phyloP scores from a whole-genome alignment of 2,888 invertebrate species.

The Macrosiphum euphorbiae region DNA sequence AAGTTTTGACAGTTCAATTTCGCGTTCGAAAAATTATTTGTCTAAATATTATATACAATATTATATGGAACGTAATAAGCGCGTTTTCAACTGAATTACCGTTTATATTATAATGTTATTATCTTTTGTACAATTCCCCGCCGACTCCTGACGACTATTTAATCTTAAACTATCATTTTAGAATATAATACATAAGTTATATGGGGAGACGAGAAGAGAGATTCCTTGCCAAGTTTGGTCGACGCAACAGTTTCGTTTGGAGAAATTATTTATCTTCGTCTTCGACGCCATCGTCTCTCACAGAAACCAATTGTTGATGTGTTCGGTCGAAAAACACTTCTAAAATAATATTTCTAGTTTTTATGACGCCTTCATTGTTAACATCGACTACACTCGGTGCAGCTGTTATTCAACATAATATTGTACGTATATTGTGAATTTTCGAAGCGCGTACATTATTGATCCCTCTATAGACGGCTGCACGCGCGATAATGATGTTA shows the following conservation, averaged over 20 bases:
- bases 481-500: background rate
- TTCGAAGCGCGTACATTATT: background rate
- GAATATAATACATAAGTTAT: background rate
- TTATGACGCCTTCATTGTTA: background rate
- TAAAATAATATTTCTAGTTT: constrained; percentile 4
- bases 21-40: background rate
- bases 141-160: background rate
- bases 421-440: background rate
- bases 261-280: constrained; percentile 46
- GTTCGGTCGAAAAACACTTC: constrained; percentile 15
- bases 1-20: constrained; percentile 1
- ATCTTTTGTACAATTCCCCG: background rate
- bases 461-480: background rate
- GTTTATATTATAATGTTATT: background rate
- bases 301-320: constrained; percentile 56
- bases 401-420: background rate
- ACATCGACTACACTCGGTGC: background rate
- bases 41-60: background rate
- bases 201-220: background rate
- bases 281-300: background rate
- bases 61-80: background rate
- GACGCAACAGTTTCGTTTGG: constrained; percentile 48
- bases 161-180: background rate
- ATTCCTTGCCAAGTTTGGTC: constrained; percentile 5
- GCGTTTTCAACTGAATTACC: background rate